Evolutionary conservation across 2,113 vertebrate species (phyloP).

Genomic region (Tragulus kanchil): DNA sequence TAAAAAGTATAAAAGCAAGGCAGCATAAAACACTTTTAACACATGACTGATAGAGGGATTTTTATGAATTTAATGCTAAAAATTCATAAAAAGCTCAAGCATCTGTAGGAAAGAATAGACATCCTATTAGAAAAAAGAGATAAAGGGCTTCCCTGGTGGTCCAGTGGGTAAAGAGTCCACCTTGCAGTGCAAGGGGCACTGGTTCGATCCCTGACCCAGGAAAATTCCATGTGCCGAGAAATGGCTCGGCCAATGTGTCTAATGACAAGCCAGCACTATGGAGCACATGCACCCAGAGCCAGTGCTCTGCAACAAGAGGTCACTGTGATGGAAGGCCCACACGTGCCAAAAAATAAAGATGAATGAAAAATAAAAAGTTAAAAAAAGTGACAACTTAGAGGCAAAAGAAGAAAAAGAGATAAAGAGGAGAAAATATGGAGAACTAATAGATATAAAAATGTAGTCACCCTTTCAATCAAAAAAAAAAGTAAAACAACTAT

Average conservation of each 20-base stretch:
- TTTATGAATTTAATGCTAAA: background rate
- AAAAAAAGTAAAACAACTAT: background rate
- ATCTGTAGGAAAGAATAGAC: background rate
- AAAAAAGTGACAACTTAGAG: no score
- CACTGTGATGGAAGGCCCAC: no score
- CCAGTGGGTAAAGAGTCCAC: no score
- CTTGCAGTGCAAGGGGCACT: no score
- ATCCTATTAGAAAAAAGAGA: conserved; percentile 2
- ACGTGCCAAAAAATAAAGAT: background rate
- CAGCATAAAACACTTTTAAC: background rate
- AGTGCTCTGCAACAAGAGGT: no score
- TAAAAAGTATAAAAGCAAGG: background rate
- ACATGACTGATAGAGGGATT: background rate
- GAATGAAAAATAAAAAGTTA: no score
- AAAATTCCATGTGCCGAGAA: no score
- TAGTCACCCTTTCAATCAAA: background rate
- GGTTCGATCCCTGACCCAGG: no score
- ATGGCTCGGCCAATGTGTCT: no score
- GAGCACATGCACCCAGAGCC: no score
- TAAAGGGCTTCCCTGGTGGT: no score
- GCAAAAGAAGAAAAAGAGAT: background rate
- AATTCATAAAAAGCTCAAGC: background rate
- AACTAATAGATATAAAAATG: background rate
- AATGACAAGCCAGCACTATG: no score
- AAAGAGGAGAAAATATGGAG: background rate